Evolutionary conservation across 1,140 invertebrate genomes (phyloP).

Genomic region (Leguminivora glycinivorella): DNA sequence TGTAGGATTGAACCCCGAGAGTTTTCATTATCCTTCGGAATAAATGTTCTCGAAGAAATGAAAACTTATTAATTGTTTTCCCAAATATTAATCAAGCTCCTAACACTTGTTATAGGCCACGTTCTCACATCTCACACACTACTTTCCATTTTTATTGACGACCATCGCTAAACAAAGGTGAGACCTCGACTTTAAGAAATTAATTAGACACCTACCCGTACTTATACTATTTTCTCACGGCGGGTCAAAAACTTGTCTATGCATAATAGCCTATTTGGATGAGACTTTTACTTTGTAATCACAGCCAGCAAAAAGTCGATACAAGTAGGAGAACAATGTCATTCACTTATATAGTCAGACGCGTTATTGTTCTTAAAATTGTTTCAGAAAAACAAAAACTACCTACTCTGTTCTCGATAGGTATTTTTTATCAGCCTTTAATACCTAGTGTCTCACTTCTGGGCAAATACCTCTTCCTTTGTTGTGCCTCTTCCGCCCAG

Average conservation of each 20-base stretch:
- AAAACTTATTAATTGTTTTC: too few relatives aligned
- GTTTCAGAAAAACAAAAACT: neutral
- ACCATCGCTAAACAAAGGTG: slow-evolving; percentile 32
- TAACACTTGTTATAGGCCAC: neutral
- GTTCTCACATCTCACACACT: slow-evolving; percentile 29
- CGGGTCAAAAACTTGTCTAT: slow-evolving; percentile 26
- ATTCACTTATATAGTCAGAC: neutral
- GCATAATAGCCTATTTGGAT: slow-evolving; percentile 14
- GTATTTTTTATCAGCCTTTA: too few relatives aligned
- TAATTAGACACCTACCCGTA: slow-evolving; percentile 34
- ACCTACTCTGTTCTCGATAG: neutral
- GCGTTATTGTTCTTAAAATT: neutral
- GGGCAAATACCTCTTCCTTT: too few relatives aligned
- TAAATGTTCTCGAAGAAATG: too few relatives aligned
- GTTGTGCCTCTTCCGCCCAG: too few relatives aligned
- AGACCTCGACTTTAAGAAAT: slow-evolving; percentile 36
- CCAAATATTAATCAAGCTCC: neutral
- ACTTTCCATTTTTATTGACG: slow-evolving; percentile 49
- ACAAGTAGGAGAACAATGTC: neutral
- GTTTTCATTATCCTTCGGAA: too few relatives aligned
- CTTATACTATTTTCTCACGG: slow-evolving; percentile 37
- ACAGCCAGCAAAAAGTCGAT: slow-evolving; percentile 24
- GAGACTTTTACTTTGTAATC: slow-evolving; percentile 36
- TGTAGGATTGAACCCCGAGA: too few relatives aligned
- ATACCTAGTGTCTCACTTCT: too few relatives aligned